A percentile compares a stretch with the other conserved stretches of the same genome.
These are phyloP conservation scores for Microhierax caerulescens DNA, from an alignment of 2,797 vertebrate species.

Conservation along the genomic window DNA sequence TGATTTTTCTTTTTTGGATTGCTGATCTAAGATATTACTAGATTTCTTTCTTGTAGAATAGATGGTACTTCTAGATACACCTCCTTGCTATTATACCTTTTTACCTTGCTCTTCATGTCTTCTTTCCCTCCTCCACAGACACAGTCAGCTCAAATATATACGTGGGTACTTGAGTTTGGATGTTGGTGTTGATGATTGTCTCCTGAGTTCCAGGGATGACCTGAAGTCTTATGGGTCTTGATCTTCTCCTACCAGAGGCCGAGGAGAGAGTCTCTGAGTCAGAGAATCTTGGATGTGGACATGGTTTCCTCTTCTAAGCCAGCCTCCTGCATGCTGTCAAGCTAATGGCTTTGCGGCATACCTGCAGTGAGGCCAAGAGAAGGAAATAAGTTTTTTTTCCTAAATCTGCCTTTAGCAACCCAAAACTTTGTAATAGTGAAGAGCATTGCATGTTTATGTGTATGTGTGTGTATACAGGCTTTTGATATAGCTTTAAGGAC, in stretches of 20 bases:
- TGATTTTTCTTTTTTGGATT: not conserved
- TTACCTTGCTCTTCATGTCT: not conserved
- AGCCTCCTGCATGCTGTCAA: not conserved
- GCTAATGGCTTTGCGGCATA: not conserved
- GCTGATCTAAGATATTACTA: too few species aligned
- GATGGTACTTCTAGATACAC: not conserved
- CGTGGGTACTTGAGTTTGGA: not conserved
- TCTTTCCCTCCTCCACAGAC: not conserved
- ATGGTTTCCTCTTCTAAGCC: not conserved
- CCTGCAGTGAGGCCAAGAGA: not conserved
- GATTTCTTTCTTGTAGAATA: not conserved
- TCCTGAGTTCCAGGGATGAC: not conserved
- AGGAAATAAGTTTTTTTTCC: not conserved
- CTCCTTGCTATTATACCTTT: not conserved
- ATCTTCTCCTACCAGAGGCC: not conserved
- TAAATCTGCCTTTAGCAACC: too few species aligned
- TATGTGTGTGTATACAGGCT: too few species aligned
- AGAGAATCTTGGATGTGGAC: not conserved
- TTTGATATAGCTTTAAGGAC: too few species aligned
- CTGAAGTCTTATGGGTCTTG: not conserved
- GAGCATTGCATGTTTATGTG: too few species aligned
- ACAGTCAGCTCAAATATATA: not conserved
- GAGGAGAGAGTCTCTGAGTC: not conserved
- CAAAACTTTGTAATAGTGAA: too few species aligned
- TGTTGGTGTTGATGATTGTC: not conserved